These are phyloP conservation scores for Halictus rubicundus DNA, from an alignment of 1,140 invertebrate genomes.

Conservation along the genomic window DNA sequence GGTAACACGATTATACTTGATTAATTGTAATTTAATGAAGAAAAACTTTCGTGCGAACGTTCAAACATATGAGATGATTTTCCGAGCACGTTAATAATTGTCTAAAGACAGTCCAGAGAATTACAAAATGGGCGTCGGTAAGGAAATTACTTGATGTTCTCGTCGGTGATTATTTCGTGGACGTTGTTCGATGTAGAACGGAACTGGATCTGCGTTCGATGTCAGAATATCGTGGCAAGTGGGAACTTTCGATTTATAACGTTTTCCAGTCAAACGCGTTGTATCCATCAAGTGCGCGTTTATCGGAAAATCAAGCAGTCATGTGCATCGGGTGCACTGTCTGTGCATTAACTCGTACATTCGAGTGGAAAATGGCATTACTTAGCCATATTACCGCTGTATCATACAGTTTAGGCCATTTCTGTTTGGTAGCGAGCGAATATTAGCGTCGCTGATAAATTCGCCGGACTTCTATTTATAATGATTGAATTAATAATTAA, in stretches of 20 bases:
- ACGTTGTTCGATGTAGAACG: background rate
- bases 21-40: too few relatives aligned
- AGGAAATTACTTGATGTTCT: too few relatives aligned
- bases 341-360: slow-evolving; percentile 51
- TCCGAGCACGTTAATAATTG: too few relatives aligned
- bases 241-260: slow-evolving; percentile 61
- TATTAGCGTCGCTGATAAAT: background rate
- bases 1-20: too few relatives aligned
- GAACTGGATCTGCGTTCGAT: background rate
- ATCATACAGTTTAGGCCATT: slow-evolving; percentile 10
- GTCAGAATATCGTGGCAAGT: slow-evolving; percentile 11
- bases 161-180: too few relatives aligned
- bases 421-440: slow-evolving; percentile 6
- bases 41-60: too few relatives aligned
- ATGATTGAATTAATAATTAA: too few relatives aligned
- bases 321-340: slow-evolving; percentile 47
- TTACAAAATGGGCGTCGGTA: too few relatives aligned
- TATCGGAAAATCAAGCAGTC: slow-evolving; percentile 63
- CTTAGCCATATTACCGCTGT: slow-evolving; percentile 38
- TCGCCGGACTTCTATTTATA: too few relatives aligned
- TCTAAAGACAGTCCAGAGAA: too few relatives aligned
- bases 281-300: slow-evolving; percentile 47
- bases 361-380: slow-evolving; percentile 56
- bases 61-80: too few relatives aligned
- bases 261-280: slow-evolving; percentile 55